Evolutionary conservation across 2,113 vertebrate genomes (phyloP).

Genomic region (Sus scrofa): DNA sequence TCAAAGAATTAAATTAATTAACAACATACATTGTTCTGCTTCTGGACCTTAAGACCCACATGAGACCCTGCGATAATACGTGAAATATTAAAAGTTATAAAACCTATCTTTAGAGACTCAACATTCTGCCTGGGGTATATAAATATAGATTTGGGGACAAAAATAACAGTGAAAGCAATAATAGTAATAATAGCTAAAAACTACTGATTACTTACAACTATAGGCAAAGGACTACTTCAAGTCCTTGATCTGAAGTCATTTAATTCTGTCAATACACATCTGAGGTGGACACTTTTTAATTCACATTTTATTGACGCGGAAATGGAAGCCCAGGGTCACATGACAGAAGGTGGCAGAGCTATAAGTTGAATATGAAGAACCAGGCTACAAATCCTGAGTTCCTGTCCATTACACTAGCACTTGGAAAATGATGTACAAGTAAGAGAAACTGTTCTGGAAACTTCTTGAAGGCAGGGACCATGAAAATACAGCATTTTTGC

Average conservation of each 20-base stretch:
- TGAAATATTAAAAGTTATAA: background rate
- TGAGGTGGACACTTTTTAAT: background rate
- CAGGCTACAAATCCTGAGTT: background rate
- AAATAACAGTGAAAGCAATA: background rate
- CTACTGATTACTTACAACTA: background rate
- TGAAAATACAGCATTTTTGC: background rate
- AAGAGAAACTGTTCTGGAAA: background rate
- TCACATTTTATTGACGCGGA: background rate
- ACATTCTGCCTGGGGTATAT: background rate
- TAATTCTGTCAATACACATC: background rate
- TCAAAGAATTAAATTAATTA: background rate
- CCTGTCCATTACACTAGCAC: background rate
- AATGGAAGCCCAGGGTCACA: background rate
- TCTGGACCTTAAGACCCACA: background rate
- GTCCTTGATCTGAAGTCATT: background rate
- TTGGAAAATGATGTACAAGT: background rate
- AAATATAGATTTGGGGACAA: background rate
- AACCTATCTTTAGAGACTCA: background rate
- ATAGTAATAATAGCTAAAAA: background rate
- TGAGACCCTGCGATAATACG: accelerated
- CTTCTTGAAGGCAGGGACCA: background rate
- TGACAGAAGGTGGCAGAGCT: background rate
- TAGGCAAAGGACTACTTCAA: background rate
- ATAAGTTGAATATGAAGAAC: background rate
- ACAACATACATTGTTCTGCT: background rate